Evolutionary conservation across 2,113 vertebrate species (phyloP).

Genomic region (Strix uralensis): DNA sequence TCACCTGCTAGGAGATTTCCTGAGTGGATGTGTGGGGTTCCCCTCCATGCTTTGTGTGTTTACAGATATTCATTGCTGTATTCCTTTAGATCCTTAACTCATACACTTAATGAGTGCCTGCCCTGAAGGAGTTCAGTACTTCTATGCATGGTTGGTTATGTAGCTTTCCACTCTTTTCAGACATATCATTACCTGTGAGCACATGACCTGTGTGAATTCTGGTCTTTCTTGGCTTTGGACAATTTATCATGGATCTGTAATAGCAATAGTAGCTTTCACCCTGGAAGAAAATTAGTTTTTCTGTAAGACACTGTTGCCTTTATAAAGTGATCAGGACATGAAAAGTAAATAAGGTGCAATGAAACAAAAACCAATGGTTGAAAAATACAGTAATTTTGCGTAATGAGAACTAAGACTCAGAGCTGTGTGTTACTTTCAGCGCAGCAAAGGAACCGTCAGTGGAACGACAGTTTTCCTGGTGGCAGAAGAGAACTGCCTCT

Average conservation of each 20-base stretch:
- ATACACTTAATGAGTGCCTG: background rate
- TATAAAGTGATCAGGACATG: background rate
- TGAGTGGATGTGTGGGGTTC: rapidly evolving
- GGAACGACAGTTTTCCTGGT: background rate
- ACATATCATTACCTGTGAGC: background rate
- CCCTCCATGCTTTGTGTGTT: background rate
- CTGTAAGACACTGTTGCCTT: background rate
- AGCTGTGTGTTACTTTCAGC: background rate
- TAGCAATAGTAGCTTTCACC: background rate
- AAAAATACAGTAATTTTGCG: background rate
- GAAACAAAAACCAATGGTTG: background rate
- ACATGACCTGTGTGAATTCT: background rate
- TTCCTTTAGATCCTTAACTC: background rate
- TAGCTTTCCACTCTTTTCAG: background rate
- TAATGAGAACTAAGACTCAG: background rate
- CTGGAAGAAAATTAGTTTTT: background rate
- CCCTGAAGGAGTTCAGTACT: background rate
- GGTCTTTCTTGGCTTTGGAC: background rate
- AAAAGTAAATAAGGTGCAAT: background rate
- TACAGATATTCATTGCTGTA: background rate
- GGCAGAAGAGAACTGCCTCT: rapidly evolving
- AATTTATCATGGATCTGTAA: background rate
- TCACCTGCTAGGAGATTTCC: background rate
- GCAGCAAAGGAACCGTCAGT: background rate
- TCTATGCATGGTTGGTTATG: background rate